Evolutionary conservation across 2,888 invertebrate species (phyloP), one percentile per base, ranked within the genome.

Genomic region (Thymelicus acteon): DNA sequence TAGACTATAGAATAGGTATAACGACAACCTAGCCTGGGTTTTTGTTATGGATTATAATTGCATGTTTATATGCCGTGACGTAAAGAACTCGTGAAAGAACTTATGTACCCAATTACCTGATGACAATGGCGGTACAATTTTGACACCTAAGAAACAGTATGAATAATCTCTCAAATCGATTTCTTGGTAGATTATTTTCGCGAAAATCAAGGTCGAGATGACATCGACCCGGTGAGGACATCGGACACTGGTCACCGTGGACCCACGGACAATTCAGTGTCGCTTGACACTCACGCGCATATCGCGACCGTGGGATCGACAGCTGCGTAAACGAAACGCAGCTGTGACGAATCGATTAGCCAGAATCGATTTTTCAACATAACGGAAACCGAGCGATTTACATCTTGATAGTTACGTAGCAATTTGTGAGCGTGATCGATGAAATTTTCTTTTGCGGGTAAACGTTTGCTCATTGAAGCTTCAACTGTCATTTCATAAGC

Each of bases 401-500:
- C 91, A 92, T 92, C 90, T 88, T 81, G 86, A 91, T 88, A 83
- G 89, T 90, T 90, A 87, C 88, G 83, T 88, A 85, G 91, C 90
- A 88, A 92, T 91, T 89, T 90, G 87, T 86, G 85, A 89, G 86
- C 92, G 91, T 91, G 91, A 91, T 92, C 90, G 90, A 90, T 89
- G 90, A 91, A 90, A 91, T 89, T 89, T 89, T 82, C 86, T 86
- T 86, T 89, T 89, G 89, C 90, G 89, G 91, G 85, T 84, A 89
- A 89, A 88, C 86, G 88, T 87, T 85, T 92, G 91, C 81, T 87
- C 91, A 90, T 88, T 88, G 89, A 88, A 89, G 91, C 91, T 89
- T 90, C 88, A 89, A 89, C 87, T 89, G 88, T 88, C 88, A 83
- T 93, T 93, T 93, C 92, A 92, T 92, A 92, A 92, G 88, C 87